Base-by-base conservation (phyloP, 2,888 invertebrate species). In the Eulithis prunata region DNA sequence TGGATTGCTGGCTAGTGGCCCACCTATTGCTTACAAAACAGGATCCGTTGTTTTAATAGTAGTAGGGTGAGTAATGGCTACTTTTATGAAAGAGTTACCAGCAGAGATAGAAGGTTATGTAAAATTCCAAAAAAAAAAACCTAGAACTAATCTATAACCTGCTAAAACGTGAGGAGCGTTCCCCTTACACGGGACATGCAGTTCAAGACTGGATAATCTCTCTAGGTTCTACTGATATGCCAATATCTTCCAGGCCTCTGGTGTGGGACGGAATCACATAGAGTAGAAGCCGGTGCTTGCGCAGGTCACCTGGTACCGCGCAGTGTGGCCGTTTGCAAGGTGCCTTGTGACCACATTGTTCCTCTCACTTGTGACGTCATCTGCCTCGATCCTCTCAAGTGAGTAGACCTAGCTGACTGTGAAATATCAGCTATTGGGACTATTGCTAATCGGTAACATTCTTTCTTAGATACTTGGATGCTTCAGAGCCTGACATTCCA, bases 191-290 rank as follows among this genome's bases (percentile, higher is more conserved):
- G 5, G 5, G 5, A 8, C 8, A 38, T 38, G 5, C 5, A 38
- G 38, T 38, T 38, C 8, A 7, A 38, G 38, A 38, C 38, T 8
- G 8, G 38, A 38, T 38, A 5, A 7, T 41, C 10, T 41, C 41
- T 11, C 41, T 41, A 3, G 4, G 5, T 41, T 41, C 3, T 4
- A 45, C n/a, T n/a, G 45, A 45, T 45, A n/a, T n/a, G 3, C 3
- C 10, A n/a, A 14, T 11, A 3, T 52, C 4, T 21, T 46, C 1
- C 66, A 92, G 92, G 90, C 58, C 82, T 91, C 41, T 91, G 92
- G 91, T 93, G 92, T 51, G 91, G 91, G 0, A 85, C 90, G 0
- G 88, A 88, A 45, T 85, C 89, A 0, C 89, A 89, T 71, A 87
- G 91, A 14, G 87, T 91, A 54, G 91, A 92, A 52, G 86, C 89